phyloP scores from a whole-genome alignment of 2,113 vertebrate genomes.

The Mormyrus lacerda region DNA sequence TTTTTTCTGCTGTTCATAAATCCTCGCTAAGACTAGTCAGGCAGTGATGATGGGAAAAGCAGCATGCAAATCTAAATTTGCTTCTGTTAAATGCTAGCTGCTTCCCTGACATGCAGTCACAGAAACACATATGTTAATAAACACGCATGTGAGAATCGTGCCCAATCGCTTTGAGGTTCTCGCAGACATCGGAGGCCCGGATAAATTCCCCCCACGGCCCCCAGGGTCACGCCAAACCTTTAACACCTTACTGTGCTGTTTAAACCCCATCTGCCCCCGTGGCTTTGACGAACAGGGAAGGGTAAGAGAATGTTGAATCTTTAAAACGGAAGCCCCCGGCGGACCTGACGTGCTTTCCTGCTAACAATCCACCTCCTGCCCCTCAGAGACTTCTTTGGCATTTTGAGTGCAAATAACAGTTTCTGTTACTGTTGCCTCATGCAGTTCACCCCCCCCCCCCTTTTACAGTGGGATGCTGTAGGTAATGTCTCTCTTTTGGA shows the following conservation, averaged over 20 bases:
- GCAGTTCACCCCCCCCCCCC: neutral
- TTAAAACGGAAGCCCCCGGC: conserved; percentile 24
- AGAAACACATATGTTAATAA: neutral
- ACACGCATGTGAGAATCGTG: neutral
- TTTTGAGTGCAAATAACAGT: conserved; percentile 29
- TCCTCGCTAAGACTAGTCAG: neutral
- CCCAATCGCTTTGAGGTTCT: neutral
- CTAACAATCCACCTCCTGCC: conserved; percentile 23
- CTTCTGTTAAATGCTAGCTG: neutral
- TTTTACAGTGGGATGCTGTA: neutral
- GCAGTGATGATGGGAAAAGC: neutral
- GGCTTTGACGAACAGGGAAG: conserved; percentile 6
- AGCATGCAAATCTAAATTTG: neutral
- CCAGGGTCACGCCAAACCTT: conserved; percentile 13
- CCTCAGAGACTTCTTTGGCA: conserved; percentile 21
- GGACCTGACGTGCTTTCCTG: neutral
- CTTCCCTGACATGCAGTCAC: neutral
- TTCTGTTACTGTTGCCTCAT: conserved; percentile 5
- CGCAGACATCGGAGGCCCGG: neutral
- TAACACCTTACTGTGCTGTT: conserved; percentile 19
- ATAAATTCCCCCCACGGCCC: conserved; percentile 1
- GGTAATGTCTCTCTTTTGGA: neutral
- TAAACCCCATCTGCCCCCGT: neutral
- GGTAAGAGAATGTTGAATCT: conserved; percentile 22
- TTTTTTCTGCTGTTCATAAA: neutral